Evolutionary conservation across 2,797 vertebrate genomes (phyloP).

Genomic region (Acipenser ruthenus): DNA sequence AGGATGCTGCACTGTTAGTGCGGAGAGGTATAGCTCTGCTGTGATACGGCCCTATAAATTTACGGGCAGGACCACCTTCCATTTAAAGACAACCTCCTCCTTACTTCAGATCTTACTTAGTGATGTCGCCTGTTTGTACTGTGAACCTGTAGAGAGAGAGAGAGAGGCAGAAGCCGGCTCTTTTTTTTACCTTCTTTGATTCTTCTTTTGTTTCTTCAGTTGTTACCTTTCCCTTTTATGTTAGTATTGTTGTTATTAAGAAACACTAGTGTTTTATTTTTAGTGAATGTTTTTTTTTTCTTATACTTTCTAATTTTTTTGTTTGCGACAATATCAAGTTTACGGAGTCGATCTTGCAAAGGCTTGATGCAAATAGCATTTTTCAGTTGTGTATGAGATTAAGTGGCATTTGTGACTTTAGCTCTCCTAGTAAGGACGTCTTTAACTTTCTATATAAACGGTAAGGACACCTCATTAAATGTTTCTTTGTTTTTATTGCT

Average conservation of each 20-base stretch:
- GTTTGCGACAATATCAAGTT: constrained; percentile 55
- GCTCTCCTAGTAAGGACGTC: constrained; percentile 47
- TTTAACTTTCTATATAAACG: constrained; percentile 67
- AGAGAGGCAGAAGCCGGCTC: constrained; percentile 66
- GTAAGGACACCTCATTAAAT: constrained; percentile 55
- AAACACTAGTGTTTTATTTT: constrained; percentile 47
- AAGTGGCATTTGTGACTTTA: constrained; percentile 48
- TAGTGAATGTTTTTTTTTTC: constrained; percentile 34
- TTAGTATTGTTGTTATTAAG: constrained; percentile 16
- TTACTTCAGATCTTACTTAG: constrained; percentile 59
- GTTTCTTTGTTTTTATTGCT: constrained; percentile 8
- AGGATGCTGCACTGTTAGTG: constrained; percentile 55
- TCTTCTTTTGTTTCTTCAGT: constrained; percentile 74
- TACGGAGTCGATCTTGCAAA: constrained; percentile 46
- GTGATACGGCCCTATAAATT: constrained; percentile 83
- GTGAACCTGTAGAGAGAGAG: constrained; percentile 68
- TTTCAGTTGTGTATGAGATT: constrained; percentile 39
- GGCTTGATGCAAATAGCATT: constrained; percentile 45
- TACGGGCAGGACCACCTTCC: constrained; percentile 71
- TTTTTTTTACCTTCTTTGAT: constrained; percentile 67
- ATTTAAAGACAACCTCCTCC: constrained; percentile 72
- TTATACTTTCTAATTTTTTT: constrained; percentile 48
- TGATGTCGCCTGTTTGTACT: constrained; percentile 76
- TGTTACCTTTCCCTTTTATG: constrained; percentile 48
- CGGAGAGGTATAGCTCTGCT: constrained; percentile 72